Evolutionary conservation across 92 coral and sea anemone species (phyloP), one percentile per base, ranked within the genome.

Genomic region (Siderastrea radians): DNA sequence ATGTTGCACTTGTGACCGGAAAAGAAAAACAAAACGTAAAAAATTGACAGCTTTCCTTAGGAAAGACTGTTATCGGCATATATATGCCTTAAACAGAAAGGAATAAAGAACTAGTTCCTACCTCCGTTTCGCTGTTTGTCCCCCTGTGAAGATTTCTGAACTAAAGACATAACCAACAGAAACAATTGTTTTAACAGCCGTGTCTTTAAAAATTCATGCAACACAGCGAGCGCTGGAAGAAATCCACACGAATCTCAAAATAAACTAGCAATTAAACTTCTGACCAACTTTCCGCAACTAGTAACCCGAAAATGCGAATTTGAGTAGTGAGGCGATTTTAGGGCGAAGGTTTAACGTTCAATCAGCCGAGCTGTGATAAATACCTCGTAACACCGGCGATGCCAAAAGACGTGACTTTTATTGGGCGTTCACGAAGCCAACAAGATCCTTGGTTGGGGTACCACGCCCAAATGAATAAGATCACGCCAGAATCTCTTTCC

Each of bases 201-300:
- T 75, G 77, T 85, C 68, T 85, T 85, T 85, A 85, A 85, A 85
- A 85, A 85, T 85, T 85, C 77, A 85, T 85, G 76, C 26, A 53
- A 43, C 60, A 50, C 58, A 74, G 51, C 59, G 64, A 84, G 73
- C 55, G 62, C n/a, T 84, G 80, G 87, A 62, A 60, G 51, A 17
- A 83, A 48, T 58, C 87, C 87, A 83, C 87, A 83, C 78, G 79
- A 83, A 83, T 19, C 50, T 10, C 62, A 17, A 38, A 84, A 12
- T 5, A 61, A 61, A 73, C 44, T 54, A 50, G 19, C 49, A 72
- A 73, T 12, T 59, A 11, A 70, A 49, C 72, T 49, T 49, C 38
- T 51, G 53, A 54, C 38, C 47, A 6, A 58, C 58, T 70, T 12
- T 48, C 44, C 13, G 50, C 58, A 3, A 26, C 69, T 69, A 6